Percentiles rank a stretch among this genome's conserved stretches.
These are phyloP conservation scores for Coracias cyanogaster DNA, from an alignment of 2,797 vertebrate species.

Conservation along the genomic window DNA sequence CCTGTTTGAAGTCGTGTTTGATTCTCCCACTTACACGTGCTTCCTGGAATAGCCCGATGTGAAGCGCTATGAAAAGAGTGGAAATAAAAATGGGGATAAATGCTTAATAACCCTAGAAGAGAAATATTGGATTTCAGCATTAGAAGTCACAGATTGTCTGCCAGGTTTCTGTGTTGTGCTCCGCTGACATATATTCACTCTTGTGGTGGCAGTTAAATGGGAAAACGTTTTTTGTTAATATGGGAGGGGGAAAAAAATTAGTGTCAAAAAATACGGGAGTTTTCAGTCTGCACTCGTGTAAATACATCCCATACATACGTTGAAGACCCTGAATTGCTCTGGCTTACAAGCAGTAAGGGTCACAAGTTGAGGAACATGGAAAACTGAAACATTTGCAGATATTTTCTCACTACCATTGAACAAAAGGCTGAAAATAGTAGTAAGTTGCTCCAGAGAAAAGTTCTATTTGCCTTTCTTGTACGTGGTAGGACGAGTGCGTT, in stretches of 20 bases:
- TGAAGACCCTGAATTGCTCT: not conserved
- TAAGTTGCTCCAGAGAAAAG: no score
- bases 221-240: not conserved
- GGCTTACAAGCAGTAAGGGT: no score
- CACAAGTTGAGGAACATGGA: not conserved
- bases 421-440: not conserved
- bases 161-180: not conserved
- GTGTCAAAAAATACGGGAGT: not conserved
- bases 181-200: fast-evolving
- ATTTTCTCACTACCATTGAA: not conserved
- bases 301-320: no score
- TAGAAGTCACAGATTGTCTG: not conserved
- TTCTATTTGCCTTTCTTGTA: no score
- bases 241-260: no score
- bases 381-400: not conserved
- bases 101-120: fast-evolving
- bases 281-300: not conserved
- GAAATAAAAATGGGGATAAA: not conserved
- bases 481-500: no score
- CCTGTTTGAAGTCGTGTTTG: not conserved
- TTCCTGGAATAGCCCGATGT: not conserved
- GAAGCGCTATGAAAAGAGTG: not conserved
- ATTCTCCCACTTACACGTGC: fast-evolving
- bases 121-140: fast-evolving
- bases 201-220: not conserved